Evolutionary conservation across 2,797 vertebrate species (phyloP).

Genomic region (Rhinatrema bivittatum): DNA sequence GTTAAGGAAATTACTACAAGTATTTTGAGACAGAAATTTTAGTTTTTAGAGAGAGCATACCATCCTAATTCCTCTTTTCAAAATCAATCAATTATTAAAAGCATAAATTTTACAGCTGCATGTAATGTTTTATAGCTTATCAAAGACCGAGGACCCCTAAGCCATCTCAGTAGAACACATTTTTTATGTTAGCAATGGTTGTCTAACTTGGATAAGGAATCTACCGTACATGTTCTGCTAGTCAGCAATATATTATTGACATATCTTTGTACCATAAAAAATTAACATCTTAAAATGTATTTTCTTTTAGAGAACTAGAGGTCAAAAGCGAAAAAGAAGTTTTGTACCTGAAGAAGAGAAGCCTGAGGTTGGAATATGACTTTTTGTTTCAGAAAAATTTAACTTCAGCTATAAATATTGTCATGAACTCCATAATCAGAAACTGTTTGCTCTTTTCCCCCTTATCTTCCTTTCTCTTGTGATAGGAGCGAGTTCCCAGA

Average conservation of each 20-base stretch:
- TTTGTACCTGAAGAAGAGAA: constrained; percentile 87
- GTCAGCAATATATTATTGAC: constrained; percentile 2
- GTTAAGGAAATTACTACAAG: too few species aligned
- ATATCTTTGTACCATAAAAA: constrained; percentile 6
- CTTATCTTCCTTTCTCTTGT: constrained; percentile 42
- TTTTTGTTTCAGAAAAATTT: constrained; percentile 21
- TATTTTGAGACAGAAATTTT: too few species aligned
- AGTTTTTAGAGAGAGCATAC: too few species aligned
- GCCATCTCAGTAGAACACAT: too few species aligned
- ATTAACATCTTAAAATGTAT: constrained; percentile 24
- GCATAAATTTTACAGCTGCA: too few species aligned
- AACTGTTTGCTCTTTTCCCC: constrained; percentile 13
- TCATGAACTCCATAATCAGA: too few species aligned
- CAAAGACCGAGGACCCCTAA: too few species aligned
- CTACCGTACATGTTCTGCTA: background rate
- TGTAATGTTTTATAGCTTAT: too few species aligned
- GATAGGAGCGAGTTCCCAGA: constrained; percentile 80
- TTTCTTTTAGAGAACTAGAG: constrained; percentile 85
- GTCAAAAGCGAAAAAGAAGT: constrained; percentile 82
- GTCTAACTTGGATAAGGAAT: background rate
- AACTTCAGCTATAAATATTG: constrained; percentile 17
- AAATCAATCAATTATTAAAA: too few species aligned
- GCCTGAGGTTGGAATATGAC: constrained; percentile 75
- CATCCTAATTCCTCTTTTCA: too few species aligned
- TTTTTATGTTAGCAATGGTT: too few species aligned